Evolutionary conservation across 1,140 invertebrate genomes (phyloP).

Genomic region (Trichonephila clavipes): DNA sequence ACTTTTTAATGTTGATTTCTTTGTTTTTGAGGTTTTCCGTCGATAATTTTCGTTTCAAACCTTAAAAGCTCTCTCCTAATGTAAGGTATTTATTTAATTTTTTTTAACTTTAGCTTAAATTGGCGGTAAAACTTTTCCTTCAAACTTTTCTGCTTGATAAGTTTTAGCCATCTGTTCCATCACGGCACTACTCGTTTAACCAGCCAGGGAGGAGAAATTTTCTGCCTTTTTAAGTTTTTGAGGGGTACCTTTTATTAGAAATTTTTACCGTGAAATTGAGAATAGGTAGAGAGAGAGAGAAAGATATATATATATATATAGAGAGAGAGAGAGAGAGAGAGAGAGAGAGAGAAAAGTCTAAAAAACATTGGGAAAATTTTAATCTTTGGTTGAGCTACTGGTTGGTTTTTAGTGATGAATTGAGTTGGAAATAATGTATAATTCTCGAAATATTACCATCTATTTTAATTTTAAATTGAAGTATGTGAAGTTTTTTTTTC

Average conservation of each 20-base stretch:
- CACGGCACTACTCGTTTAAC: not conserved
- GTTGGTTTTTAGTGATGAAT: not conserved
- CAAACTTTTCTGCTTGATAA: constrained; percentile 35
- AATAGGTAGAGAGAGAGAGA: no score
- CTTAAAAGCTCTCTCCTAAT: not conserved
- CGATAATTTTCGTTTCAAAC: constrained; percentile 40
- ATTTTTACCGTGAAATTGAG: not conserved
- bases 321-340: no score
- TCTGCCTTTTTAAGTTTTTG: constrained; percentile 32
- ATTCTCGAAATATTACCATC: not conserved
- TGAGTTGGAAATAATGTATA: not conserved
- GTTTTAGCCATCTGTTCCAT: constrained; percentile 23
- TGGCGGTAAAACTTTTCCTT: not conserved
- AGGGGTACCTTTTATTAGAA: constrained; percentile 1
- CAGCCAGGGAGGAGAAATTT: not conserved
- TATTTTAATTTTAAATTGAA: no score
- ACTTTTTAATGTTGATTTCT: constrained; percentile 59
- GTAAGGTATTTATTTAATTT: not conserved
- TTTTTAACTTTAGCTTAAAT: constrained; percentile 5
- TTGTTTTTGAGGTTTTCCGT: not conserved
- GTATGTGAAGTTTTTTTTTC: no score
- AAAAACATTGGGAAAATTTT: not conserved
- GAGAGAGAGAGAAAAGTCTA: not conserved
- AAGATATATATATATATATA: no score
- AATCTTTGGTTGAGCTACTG: not conserved